Evolutionary conservation across 2,113 vertebrate species (phyloP), one percentile per base, ranked within the genome.

Genomic region (Rana temporaria): DNA sequence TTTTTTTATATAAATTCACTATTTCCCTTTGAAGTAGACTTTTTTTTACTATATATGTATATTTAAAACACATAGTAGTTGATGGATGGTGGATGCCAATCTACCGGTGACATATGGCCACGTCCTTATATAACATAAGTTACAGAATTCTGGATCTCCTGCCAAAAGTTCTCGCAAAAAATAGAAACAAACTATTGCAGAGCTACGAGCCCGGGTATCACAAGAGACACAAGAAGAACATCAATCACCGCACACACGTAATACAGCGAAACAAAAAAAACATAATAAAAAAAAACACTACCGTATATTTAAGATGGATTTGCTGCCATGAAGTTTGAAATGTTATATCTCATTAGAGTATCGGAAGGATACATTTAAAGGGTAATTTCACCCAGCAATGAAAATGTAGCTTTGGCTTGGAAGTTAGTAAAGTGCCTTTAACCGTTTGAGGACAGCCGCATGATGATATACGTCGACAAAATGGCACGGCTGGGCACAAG

Each of bases 291-390:
- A 7, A 24, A 57, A 22, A 24, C 30, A 16, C 20, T 69, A 59
- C 26, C 32, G 59, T 73, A 55, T 73, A 73, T 66, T 78, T 65
- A 30, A 67, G 64, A 67, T 67, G 42, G 30, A 78, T 67, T 30
- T 78, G 15, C 53, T 57, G 52, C 57, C 71, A 73, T 18, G 12
- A 16, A 26, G 53, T 6, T 22, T 57, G 71, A 73, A 57, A 73
- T 59, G 55, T 57, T 57, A 59, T 57, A 73, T 57, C 71, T 55
- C 55, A 73, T 73, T 73, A 57, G 22, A 57, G 34, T 48, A 20
- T 52, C 34, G 38, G 26, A 48, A 16, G n/a, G 67, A 11, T 17
- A 69, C 67, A 20, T 67, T 69, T 20, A 69, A 69, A 48, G 42
- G 42, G 42, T 48, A 48, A 48, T 48, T 48, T 48, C 42, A 48